Conservation (phyloP, 2,888 invertebrate genomes). For the Epinotia ramella region DNA sequence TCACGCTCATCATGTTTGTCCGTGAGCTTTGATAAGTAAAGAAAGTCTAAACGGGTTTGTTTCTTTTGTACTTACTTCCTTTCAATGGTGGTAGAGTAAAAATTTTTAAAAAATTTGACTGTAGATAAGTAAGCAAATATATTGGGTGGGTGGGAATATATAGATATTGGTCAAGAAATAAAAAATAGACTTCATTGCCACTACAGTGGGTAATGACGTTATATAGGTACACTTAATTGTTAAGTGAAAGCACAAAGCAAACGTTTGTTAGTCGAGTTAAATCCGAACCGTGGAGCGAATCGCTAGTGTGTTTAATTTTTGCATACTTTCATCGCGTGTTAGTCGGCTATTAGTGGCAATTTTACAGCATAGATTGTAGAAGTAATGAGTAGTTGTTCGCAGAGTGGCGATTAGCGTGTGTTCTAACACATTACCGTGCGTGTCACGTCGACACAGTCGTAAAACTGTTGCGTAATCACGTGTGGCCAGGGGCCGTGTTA, state of each 20-base stretch:
- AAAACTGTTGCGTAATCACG: constrained; percentile 54
- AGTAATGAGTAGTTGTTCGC: constrained; percentile 31
- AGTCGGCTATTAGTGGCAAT: constrained; percentile 21
- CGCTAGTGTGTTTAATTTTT: constrained; percentile 24
- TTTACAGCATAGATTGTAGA: constrained; percentile 21
- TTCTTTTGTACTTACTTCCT: neutral
- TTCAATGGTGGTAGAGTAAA: neutral
- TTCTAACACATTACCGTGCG: constrained; percentile 49
- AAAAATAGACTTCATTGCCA: no score
- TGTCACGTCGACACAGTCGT: constrained; percentile 51
- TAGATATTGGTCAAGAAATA: no score
- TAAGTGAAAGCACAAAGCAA: neutral
- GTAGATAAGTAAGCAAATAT: neutral
- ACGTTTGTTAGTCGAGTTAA: constrained; percentile 3
- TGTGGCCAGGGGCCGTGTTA: constrained; percentile 21
- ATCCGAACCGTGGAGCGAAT: neutral
- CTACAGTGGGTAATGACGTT: no score
- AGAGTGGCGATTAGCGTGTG: constrained; percentile 31
- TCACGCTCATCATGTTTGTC: constrained; percentile 46
- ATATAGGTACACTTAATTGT: neutral
- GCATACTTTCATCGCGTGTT: constrained; percentile 41
- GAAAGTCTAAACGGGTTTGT: neutral
- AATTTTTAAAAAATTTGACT: neutral
- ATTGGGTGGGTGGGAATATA: no score
- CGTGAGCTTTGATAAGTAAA: constrained; percentile 44